Conservation (phyloP, 35 echinoderm and acorn worm species). For the Holothuria glaberrima region DNA sequence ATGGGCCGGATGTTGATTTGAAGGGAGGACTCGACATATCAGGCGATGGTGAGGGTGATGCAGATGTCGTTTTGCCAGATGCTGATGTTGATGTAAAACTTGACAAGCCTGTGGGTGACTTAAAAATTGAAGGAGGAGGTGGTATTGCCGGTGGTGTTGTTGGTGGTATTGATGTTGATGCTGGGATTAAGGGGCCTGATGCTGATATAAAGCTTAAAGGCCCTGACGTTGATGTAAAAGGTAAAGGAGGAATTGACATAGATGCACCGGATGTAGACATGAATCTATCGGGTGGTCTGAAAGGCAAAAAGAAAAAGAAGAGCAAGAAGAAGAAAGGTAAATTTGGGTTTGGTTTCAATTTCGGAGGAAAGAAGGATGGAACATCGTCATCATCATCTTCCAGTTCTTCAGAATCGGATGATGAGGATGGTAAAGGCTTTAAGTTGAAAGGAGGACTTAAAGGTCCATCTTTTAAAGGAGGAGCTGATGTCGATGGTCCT, state of each 20-base stretch:
- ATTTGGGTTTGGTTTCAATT: constrained; percentile 80
- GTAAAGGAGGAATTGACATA: constrained; percentile 44
- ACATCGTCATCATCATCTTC: constrained; percentile 52
- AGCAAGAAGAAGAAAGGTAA: constrained; percentile 76
- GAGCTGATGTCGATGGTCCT: constrained; percentile 24
- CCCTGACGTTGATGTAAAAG: constrained; percentile 57
- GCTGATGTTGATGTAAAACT: constrained; percentile 41
- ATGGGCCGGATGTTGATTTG: constrained; percentile 52
- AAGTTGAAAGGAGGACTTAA: constrained; percentile 42
- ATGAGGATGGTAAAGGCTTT: constrained; percentile 63
- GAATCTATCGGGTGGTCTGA: constrained; percentile 19
- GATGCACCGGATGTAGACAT: constrained; percentile 32
- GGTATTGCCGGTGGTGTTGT: constrained; percentile 54
- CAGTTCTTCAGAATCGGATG: constrained; percentile 58
- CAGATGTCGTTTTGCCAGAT: constrained; percentile 39
- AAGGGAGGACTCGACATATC: constrained; percentile 35
- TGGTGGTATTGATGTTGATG: constrained; percentile 55
- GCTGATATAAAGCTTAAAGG: constrained; percentile 47
- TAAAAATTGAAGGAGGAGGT: constrained; percentile 26
- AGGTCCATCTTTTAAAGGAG: constrained; percentile 35
- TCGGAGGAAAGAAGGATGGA: constrained; percentile 66
- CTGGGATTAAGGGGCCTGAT: constrained; percentile 40
- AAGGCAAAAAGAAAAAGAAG: constrained; percentile 60
- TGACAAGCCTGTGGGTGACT: constrained; percentile 40
- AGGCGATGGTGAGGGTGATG: constrained; percentile 46